Percentiles rank a stretch among this genome's conserved stretches.
These are phyloP conservation scores for Daphoenositta chrysoptera DNA, from an alignment of 2,113 vertebrate species.

Conservation along the genomic window DNA sequence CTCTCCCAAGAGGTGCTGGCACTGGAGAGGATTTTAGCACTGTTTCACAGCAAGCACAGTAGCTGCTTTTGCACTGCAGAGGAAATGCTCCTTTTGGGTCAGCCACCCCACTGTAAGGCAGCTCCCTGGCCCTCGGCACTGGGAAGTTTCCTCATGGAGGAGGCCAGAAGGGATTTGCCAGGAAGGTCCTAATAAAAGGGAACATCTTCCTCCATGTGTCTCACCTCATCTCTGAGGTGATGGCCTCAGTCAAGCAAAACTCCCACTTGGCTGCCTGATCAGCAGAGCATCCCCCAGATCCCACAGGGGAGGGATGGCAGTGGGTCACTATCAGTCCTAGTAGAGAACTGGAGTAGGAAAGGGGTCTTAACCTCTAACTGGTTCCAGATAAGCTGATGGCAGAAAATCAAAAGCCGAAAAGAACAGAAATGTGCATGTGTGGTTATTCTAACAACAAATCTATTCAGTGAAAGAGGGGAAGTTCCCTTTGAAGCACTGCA, in stretches of 20 bases:
- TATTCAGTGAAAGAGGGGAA: neutral
- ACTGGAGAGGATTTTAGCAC: neutral
- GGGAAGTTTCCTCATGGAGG: neutral
- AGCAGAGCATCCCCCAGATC: neutral
- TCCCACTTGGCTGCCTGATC: neutral
- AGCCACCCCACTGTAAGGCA: accelerated
- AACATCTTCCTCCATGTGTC: neutral
- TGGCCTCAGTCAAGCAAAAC: neutral
- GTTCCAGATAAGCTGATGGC: neutral
- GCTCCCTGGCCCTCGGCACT: neutral
- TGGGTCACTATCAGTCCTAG: neutral
- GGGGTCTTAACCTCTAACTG: neutral
- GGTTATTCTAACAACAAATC: neutral
- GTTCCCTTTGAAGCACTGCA: neutral
- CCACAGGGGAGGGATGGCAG: neutral
- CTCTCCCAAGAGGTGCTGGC: conserved; percentile 14
- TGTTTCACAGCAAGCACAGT: neutral
- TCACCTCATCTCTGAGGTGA: too few relatives aligned
- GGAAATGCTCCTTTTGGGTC: neutral
- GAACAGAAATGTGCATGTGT: neutral
- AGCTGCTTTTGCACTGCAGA: neutral
- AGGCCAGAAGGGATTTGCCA: neutral
- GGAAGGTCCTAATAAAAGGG: neutral
- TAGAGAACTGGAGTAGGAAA: neutral
- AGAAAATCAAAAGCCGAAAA: neutral